Conservation (phyloP, 2,797 vertebrate species). For the Oreochromis mossambicus region DNA sequence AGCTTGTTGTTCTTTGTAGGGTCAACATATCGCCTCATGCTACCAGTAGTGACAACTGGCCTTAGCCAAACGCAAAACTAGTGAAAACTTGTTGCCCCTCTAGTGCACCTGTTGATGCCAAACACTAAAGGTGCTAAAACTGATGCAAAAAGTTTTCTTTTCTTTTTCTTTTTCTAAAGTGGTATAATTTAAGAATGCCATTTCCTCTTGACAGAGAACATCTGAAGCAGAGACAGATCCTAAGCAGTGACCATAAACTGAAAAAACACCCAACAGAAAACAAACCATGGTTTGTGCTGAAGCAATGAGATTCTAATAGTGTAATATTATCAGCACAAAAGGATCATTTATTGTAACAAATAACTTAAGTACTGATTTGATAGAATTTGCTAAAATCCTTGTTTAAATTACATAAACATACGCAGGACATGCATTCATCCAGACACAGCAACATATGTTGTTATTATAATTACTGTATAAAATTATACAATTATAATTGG, state of each 20-base stretch:
- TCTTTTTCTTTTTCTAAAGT: too few species aligned
- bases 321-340: background rate
- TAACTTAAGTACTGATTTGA: background rate
- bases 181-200: fast-evolving
- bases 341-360: background rate
- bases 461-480: background rate
- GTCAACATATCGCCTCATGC: background rate
- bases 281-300: background rate
- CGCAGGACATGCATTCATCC: background rate
- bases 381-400: background rate
- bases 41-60: background rate
- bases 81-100: background rate
- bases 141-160: background rate
- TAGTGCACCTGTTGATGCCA: background rate
- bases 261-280: background rate
- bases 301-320: background rate
- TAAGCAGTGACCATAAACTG: background rate
- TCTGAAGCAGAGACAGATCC: background rate
- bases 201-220: background rate
- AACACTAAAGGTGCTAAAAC: background rate
- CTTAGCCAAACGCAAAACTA: background rate
- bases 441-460: background rate
- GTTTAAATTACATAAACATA: background rate
- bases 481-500: background rate
- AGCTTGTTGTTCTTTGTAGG: background rate